Base-by-base conservation (phyloP, 2,797 vertebrate genomes). In the Chanos chanos region DNA sequence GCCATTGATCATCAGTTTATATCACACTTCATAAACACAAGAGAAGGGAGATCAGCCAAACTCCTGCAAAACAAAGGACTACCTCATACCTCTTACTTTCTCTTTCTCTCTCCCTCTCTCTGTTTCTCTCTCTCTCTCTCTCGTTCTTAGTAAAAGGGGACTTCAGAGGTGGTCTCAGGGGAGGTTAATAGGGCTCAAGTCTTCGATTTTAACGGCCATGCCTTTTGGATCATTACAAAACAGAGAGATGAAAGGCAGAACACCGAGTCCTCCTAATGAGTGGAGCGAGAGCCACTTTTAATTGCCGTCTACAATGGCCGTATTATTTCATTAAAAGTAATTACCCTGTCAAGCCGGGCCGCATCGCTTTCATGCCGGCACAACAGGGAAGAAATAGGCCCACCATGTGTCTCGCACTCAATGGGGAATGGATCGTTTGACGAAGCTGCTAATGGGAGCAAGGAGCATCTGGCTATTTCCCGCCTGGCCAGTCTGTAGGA, bases 311-410 rank as follows among this genome's bases (percentile, higher is more conserved):
- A 78, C 72, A 68, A 81, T 81, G 81, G 81, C 77, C 70, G 74
- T 81, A 84, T 89, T 87, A 87, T 86, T 88, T 85, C 87, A 88
- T 87, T 88, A 81, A 83, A 85, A 86, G 81, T 86, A 87, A 89
- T 89, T 86, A 88, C 73, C 73, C 75, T 78, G 83, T 84, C 86
- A 85, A 84, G 81, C 77, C 74, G n/a, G 79, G 73, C 77, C 70
- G 77, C 78, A 49, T 84, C 77, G 74, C 78, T 77, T 80, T 81
- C 81, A 81, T 83, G 87, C 77, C 76, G 18, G 68, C 81, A 69
- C 84, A 66, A 74, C 81, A 39, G 81, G 80, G 73, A 77, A 70
- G 75, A 77, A 82, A 85, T 82, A 77, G 78, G 73, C 76, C 74
- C 78, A 61, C 78, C 71, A 79, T 70, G 80, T 73, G 80, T 69